These are phyloP conservation scores for Orchestia grillus DNA, from an alignment of 1,140 invertebrate species.

Conservation along the genomic window DNA sequence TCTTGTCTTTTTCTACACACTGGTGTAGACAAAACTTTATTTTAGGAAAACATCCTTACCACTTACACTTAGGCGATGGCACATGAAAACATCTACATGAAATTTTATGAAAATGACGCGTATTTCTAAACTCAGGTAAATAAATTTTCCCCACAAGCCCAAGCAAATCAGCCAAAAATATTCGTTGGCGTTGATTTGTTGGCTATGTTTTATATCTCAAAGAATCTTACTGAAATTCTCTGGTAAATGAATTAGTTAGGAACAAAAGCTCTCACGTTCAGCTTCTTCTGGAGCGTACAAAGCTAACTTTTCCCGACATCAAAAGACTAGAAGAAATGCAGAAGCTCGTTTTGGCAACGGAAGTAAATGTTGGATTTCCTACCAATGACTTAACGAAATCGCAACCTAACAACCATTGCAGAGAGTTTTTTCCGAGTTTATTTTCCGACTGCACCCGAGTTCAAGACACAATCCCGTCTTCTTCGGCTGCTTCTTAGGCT, in stretches of 20 bases:
- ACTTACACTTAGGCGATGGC: background rate
- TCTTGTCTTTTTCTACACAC: background rate
- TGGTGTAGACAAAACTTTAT: background rate
- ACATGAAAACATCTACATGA: background rate
- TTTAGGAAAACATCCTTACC: background rate
- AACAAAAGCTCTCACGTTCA: background rate
- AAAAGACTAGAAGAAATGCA: background rate
- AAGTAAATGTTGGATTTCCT: background rate
- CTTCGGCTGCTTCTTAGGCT: too few relatives aligned
- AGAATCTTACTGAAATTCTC: too few relatives aligned
- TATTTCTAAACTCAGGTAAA: background rate
- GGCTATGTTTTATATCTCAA: too few relatives aligned
- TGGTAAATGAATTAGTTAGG: background rate
- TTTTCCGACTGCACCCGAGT: too few relatives aligned
- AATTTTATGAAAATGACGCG: background rate
- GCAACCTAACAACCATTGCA: background rate
- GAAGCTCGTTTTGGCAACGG: background rate
- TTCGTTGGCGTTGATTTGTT: background rate
- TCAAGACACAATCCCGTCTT: too few relatives aligned
- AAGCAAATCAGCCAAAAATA: background rate
- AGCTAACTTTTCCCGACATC: background rate
- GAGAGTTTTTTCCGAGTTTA: background rate
- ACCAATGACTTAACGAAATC: background rate
- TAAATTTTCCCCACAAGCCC: background rate
- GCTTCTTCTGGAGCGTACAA: background rate